Base-by-base conservation (phyloP, 2,113 vertebrate species). In the Hypanus sabinus region DNA sequence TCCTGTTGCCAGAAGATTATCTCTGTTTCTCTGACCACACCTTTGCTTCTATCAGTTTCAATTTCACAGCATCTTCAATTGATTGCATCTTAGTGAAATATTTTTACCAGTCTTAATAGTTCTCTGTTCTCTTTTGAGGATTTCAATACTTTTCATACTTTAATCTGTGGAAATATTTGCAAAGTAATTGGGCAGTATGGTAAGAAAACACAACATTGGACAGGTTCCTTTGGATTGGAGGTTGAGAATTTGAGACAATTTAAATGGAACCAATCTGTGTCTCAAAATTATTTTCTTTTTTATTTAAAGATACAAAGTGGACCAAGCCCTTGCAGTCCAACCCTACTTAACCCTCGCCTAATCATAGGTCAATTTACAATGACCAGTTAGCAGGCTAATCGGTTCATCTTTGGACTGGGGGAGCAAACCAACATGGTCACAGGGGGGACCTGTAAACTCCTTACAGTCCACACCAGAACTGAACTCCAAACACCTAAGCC, bases 1-100 rank as follows among this genome's bases (percentile, higher is more conserved):
- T 68, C 85, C 85, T 30, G 38, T 93, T 75, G 91, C 73, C 91
- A 93, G 33, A 70, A 36, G 38, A 46, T 73, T 93, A 73, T 93
- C 36, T 93, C 38, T 38, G 55, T 46, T 93, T 93, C 36, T 46
- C 38, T 65, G n/a, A 73, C 24, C 70, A 73, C 20, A 38, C 22
- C 11, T 46, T 55, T 38, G 14, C 38, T 73, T 70, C 70, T 55
- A 73, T 93, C 38, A 46, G 33, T 33, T 91, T 70, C 20, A 70
- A 36, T 93, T 38, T 93, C 68, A 93, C 91, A 71, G 71, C 20
- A 73, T n/a, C 14, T 38, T 73, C 22, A 1, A 55, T 55, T 38
- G 11, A 93, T 55, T 27, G 38, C 22, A 46, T 73, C 22, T 73
- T 73, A 75, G 90, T 71, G 30, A 14, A 27, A 68, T 22, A 60